These are phyloP conservation scores for Polyommatus icarus DNA, from an alignment of 2,888 invertebrate genomes.

Conservation along the genomic window DNA sequence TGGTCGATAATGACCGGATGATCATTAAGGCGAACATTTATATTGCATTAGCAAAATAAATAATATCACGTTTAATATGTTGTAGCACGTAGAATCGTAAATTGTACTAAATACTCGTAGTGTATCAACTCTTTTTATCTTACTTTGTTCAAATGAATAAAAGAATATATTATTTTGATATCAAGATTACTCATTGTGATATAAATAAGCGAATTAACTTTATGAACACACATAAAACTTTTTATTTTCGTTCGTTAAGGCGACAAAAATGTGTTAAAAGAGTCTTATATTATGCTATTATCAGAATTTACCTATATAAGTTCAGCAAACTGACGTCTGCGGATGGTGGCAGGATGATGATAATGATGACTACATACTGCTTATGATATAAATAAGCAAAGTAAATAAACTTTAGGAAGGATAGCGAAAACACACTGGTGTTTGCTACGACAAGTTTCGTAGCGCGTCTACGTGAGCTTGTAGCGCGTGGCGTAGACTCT, in stretches of 20 bases:
- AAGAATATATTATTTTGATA: too few relatives aligned
- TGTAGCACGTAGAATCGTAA: background rate
- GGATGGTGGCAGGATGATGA: background rate
- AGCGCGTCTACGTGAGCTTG: background rate
- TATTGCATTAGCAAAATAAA: slow-evolving; percentile 19
- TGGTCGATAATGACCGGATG: background rate
- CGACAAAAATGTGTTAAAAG: too few relatives aligned
- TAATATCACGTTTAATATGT: background rate
- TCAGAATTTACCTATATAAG: too few relatives aligned
- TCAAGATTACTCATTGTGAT: too few relatives aligned
- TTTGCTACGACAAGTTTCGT: slow-evolving; percentile 13
- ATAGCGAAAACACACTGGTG: background rate
- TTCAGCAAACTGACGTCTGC: too few relatives aligned
- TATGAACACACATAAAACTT: too few relatives aligned
- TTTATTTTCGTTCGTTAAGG: too few relatives aligned
- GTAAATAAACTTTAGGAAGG: background rate
- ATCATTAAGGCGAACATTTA: slow-evolving; percentile 9
- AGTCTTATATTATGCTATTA: too few relatives aligned
- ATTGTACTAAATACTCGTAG: too few relatives aligned
- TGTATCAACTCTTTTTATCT: too few relatives aligned
- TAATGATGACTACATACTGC: background rate
- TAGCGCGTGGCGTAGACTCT: slow-evolving; percentile 24
- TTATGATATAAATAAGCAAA: background rate
- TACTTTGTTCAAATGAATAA: too few relatives aligned
- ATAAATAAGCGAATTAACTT: too few relatives aligned